Evolutionary conservation across 1,140 invertebrate species (phyloP).

Genomic region (Drosophila novamexicana): DNA sequence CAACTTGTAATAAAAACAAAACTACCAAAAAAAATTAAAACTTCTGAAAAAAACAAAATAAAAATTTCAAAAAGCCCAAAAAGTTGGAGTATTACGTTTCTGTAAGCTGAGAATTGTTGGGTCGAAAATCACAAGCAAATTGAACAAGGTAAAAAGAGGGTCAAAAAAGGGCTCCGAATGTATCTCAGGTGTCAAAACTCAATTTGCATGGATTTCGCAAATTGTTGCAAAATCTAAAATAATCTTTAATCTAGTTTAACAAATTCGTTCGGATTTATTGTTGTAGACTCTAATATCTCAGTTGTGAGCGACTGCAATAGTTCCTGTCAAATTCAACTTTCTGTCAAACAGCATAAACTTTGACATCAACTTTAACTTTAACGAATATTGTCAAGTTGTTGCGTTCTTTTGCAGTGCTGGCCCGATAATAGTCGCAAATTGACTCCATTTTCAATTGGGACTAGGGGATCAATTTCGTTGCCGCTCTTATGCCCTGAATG

Average conservation of each 20-base stretch:
- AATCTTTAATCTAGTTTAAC: too few relatives aligned
- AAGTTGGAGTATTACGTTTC: background rate
- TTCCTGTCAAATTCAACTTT: background rate
- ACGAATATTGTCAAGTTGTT: background rate
- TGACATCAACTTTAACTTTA: constrained; percentile 1
- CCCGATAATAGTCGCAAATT: background rate
- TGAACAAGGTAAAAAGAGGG: too few relatives aligned
- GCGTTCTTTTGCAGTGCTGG: background rate
- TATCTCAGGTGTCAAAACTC: too few relatives aligned
- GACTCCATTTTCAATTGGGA: background rate
- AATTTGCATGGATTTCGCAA: too few relatives aligned
- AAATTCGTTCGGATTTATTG: too few relatives aligned
- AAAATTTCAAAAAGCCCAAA: constrained; percentile 66
- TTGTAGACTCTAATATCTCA: too few relatives aligned
- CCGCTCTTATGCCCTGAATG: background rate
- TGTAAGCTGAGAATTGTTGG: background rate
- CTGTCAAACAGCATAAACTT: background rate
- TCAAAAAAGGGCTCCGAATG: too few relatives aligned
- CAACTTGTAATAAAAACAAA: constrained; percentile 62
- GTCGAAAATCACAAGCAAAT: background rate
- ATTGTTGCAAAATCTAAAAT: too few relatives aligned
- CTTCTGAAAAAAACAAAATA: constrained; percentile 16
- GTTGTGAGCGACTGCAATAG: background rate
- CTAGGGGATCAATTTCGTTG: constrained; percentile 1
- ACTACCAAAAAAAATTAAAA: constrained; percentile 37